Evolutionary conservation across 2,113 vertebrate genomes (phyloP).

Genomic region (Seriola quinqueradiata): DNA sequence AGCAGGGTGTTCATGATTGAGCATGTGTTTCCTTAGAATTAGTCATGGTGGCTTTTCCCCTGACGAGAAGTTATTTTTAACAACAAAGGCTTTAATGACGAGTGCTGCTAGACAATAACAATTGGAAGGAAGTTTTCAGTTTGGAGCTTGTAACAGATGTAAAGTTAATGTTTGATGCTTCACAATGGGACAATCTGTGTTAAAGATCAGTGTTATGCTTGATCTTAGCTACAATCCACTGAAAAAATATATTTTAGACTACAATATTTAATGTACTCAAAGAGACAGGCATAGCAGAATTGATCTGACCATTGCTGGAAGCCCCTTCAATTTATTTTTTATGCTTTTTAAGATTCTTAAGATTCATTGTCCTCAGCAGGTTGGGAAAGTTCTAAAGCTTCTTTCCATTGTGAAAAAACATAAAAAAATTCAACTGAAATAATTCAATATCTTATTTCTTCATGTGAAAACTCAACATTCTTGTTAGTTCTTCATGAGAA

Average conservation of each 20-base stretch:
- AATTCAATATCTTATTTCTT: neutral
- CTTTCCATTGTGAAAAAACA: neutral
- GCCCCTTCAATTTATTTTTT: neutral
- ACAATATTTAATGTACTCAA: neutral
- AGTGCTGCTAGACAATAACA: constrained; percentile 64
- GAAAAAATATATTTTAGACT: neutral
- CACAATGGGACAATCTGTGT: neutral
- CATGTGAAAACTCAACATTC: neutral
- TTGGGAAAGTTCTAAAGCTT: neutral
- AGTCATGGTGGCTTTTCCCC: constrained; percentile 62
- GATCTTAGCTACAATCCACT: neutral
- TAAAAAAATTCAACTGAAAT: neutral
- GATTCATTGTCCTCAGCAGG: neutral
- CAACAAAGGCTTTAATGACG: constrained; percentile 72
- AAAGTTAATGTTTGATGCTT: constrained; percentile 33
- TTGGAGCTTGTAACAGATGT: constrained; percentile 40
- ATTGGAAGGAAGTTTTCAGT: constrained; percentile 75
- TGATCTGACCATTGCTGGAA: neutral
- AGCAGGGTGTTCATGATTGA: constrained; percentile 44
- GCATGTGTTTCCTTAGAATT: constrained; percentile 75
- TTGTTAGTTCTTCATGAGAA: neutral
- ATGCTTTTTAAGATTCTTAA: neutral
- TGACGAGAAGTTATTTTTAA: constrained; percentile 76
- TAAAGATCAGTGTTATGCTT: neutral
- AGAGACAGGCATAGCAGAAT: neutral